A percentile compares a stretch with the other conserved stretches of the same genome.
These are phyloP conservation scores for Sarcophaga caerulescens DNA, from an alignment of 2,888 invertebrate genomes.

Conservation along the genomic window DNA sequence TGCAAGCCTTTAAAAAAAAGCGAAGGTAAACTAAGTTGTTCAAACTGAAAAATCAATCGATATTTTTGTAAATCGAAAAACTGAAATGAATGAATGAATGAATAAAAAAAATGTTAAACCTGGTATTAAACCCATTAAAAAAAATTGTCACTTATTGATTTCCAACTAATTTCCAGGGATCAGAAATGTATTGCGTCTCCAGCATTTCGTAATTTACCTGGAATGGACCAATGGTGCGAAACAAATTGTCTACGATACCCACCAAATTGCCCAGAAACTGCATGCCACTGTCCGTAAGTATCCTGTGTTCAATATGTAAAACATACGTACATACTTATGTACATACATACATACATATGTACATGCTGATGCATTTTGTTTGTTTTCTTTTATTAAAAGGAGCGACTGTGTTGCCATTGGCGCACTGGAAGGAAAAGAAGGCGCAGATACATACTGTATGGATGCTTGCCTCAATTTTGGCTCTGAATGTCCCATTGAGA, in stretches of 20 bases:
- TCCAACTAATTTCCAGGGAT: constrained; percentile 82
- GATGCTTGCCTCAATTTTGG: constrained; percentile 92
- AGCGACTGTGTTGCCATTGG: constrained; percentile 92
- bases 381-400: constrained; percentile 82
- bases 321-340: not conserved
- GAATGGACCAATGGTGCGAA: constrained; percentile 92
- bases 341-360: not conserved
- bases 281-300: constrained; percentile 93
- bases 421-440: constrained; percentile 86
- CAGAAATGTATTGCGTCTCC: constrained; percentile 89
- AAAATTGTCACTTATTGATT: not conserved
- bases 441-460: constrained; percentile 92
- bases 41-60: not conserved
- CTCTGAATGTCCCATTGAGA: constrained; percentile 86
- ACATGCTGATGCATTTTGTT: not conserved
- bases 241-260: constrained; percentile 93
- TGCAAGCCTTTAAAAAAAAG: not conserved
- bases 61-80: not conserved
- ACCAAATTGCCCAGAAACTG: constrained; percentile 89
- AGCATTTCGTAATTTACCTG: constrained; percentile 86
- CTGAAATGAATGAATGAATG: too few relatives aligned
- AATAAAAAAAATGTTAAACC: too few relatives aligned
- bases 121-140: not conserved
- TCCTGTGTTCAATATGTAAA: not conserved
- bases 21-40: not conserved